A percentile compares a stretch with the other conserved stretches of the same genome.
Evolutionary conservation across 2,888 invertebrate genomes (phyloP).

Genomic region (Aleiodes leptofemur): DNA sequence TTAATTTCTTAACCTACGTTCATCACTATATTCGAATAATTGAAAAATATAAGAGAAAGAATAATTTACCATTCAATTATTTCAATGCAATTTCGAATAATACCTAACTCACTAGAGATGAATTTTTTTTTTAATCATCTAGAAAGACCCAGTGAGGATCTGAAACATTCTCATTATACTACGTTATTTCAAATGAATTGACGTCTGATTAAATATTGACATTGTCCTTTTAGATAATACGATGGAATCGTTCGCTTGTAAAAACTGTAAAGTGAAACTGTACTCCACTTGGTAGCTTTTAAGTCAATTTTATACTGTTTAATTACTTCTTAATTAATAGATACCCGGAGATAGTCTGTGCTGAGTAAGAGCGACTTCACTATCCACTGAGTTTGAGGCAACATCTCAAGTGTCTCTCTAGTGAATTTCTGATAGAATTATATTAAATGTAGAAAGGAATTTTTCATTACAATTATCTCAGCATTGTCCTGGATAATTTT

Average conservation of each 20-base stretch:
- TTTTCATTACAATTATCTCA: no score
- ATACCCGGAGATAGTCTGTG: conserved; percentile 46
- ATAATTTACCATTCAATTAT: conserved; percentile 15
- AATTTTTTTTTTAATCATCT: conserved; percentile 18
- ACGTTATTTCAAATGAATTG: conserved; percentile 52
- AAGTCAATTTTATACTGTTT: conserved; percentile 66
- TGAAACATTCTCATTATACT: conserved; percentile 10
- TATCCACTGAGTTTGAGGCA: background rate
- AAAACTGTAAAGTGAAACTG: conserved; percentile 57
- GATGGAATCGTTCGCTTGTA: conserved; percentile 46
- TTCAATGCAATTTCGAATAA: conserved; percentile 1
- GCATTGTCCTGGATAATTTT: no score
- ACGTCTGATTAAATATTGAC: conserved; percentile 66
- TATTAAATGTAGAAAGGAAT: no score
- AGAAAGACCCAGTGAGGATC: background rate
- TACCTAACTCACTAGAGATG: background rate
- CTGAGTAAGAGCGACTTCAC: background rate
- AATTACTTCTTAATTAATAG: conserved; percentile 66
- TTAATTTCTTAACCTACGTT: no score
- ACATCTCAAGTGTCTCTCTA: background rate
- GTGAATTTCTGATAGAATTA: no score
- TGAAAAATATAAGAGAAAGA: background rate
- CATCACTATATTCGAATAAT: no score
- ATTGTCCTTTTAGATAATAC: conserved; percentile 54
- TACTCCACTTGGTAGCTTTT: conserved; percentile 51